These are phyloP conservation scores for Leptodirus hochenwartii DNA, from an alignment of 2,888 invertebrate species.

Conservation along the genomic window DNA sequence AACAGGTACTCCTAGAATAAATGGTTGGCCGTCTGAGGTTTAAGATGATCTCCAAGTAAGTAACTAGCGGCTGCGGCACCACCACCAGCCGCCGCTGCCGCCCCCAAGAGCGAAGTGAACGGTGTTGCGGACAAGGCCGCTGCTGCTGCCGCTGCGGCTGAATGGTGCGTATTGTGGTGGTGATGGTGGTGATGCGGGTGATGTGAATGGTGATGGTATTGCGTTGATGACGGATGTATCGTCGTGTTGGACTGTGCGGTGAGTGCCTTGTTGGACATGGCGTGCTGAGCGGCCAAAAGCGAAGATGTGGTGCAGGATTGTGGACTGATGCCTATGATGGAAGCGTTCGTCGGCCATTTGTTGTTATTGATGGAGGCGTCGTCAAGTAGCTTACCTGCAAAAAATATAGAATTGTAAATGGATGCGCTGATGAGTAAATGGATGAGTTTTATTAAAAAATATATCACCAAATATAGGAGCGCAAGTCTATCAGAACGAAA, in stretches of 20 bases:
- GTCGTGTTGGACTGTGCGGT: no score
- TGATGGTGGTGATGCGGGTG: constrained; percentile 39
- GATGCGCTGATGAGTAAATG: no score
- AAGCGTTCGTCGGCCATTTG: constrained; percentile 27
- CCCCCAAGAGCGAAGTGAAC: constrained; percentile 38
- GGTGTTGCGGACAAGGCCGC: constrained; percentile 40
- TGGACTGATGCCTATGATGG: no score
- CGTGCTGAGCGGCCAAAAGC: constrained; percentile 27
- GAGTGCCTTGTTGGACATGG: constrained; percentile 28
- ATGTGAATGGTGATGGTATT: no score
- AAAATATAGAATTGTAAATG: no score
- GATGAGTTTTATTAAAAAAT: no score
- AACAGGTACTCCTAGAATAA: constrained; percentile 41
- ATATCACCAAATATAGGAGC: no score
- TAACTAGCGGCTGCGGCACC: constrained; percentile 37
- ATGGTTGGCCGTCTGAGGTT: constrained; percentile 40
- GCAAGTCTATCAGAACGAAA: no score
- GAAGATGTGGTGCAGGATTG: constrained; percentile 29
- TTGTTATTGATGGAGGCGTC: constrained; percentile 27
- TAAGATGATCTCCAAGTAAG: constrained; percentile 41
- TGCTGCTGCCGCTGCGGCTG: constrained; percentile 40
- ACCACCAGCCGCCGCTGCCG: constrained; percentile 36
- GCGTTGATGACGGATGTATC: no score
- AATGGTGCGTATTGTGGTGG: constrained; percentile 38
- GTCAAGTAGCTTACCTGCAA: constrained; percentile 28